phyloP scores from a whole-genome alignment of 2,113 vertebrate species.

The Galeopterus variegatus region DNA sequence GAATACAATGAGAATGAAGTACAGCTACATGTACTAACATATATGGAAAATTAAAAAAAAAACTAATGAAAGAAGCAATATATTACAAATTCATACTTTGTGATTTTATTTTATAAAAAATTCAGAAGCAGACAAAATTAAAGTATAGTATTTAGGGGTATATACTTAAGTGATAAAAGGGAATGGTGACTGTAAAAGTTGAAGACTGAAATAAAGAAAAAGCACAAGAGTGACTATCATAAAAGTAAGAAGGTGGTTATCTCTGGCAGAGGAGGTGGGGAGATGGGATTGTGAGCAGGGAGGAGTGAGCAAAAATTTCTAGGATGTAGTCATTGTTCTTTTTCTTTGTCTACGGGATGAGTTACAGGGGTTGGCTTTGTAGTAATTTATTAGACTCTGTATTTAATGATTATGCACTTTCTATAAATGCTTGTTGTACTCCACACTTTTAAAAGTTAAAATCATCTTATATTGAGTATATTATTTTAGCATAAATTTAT shows the following conservation, averaged over 20 bases:
- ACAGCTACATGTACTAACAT: not conserved
- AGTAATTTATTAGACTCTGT: not conserved
- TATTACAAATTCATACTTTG: not conserved
- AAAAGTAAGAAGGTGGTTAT: not conserved
- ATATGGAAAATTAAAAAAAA: not conserved
- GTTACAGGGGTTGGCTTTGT: not conserved
- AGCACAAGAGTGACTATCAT: not conserved
- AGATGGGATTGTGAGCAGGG: not conserved
- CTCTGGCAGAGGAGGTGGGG: too few relatives aligned
- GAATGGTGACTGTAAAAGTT: not conserved
- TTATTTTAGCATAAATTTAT: conserved; percentile 11
- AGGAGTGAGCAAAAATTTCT: not conserved
- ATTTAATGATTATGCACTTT: not conserved
- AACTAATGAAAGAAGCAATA: not conserved
- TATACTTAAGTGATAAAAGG: not conserved
- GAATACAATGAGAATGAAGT: not conserved
- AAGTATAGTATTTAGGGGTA: not conserved
- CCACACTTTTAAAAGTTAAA: not conserved
- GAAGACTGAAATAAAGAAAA: not conserved
- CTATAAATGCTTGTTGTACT: not conserved
- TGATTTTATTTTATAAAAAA: not conserved
- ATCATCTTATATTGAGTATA: not conserved
- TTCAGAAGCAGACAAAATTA: not conserved
- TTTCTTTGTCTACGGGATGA: not conserved
- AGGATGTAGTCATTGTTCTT: not conserved